These are phyloP conservation scores for Lutjanus campechanus DNA, from an alignment of 2,797 vertebrate species.

Conservation along the genomic window DNA sequence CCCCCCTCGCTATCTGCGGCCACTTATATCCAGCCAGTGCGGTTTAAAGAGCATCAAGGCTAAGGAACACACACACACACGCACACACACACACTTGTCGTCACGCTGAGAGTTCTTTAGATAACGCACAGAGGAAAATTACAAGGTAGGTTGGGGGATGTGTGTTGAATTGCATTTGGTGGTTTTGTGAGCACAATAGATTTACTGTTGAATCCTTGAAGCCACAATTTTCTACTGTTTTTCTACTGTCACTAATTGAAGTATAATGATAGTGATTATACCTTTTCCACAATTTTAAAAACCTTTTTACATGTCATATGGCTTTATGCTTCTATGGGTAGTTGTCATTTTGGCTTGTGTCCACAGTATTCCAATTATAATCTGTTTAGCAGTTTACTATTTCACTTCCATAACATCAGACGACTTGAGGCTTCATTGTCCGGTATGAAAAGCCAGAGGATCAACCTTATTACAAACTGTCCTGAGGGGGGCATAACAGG, in stretches of 20 bases:
- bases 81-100: constrained; percentile 23
- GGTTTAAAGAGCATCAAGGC: constrained; percentile 67
- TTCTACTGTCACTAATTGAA: constrained; percentile 4
- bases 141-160: constrained; percentile 35
- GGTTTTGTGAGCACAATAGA: constrained; percentile 11
- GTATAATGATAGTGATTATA: background rate
- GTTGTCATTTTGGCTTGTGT: background rate
- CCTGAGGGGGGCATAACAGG: no score
- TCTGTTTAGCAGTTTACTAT: background rate
- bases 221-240: constrained; percentile 1
- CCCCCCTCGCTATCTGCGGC: constrained; percentile 62
- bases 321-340: background rate
- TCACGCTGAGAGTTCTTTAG: constrained; percentile 40
- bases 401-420: background rate
- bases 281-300: background rate
- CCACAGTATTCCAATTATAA: background rate
- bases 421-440: no score
- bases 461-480: no score
- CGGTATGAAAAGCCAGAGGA: no score
- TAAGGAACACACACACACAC: constrained; percentile 29
- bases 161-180: constrained; percentile 24
- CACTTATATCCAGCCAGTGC: constrained; percentile 70
- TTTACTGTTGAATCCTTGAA: constrained; percentile 6
- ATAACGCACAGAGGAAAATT: constrained; percentile 50
- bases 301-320: constrained; percentile 10